A percentile compares a stretch with the other conserved stretches of the same genome.
These are phyloP conservation scores for Nesometra sesokonis DNA, from an alignment of 35 echinoderm and acorn worm genomes.

Conservation along the genomic window DNA sequence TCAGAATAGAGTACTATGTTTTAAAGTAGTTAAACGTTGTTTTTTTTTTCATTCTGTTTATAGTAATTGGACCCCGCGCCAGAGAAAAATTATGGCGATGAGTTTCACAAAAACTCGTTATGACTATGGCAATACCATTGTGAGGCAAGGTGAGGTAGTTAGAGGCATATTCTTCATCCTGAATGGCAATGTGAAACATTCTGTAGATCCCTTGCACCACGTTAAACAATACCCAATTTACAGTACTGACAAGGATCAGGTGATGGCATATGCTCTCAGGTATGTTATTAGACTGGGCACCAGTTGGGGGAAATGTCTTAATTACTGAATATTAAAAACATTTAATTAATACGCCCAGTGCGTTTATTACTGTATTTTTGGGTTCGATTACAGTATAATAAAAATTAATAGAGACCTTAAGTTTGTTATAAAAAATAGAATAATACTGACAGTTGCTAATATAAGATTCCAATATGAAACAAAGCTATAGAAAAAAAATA, in stretches of 20 bases:
- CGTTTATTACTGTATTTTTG: no score
- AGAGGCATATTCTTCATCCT: slow-evolving; percentile 63
- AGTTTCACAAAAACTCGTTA: slow-evolving; percentile 56
- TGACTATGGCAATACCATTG: slow-evolving; percentile 69
- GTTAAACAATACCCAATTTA: slow-evolving; percentile 64
- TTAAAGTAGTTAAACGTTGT: neutral
- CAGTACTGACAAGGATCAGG: slow-evolving; percentile 35
- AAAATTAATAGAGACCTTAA: no score
- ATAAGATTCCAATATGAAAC: no score
- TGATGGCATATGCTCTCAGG: neutral
- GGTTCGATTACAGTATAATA: no score
- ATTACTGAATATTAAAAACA: no score
- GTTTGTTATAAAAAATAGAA: no score
- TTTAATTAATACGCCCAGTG: no score
- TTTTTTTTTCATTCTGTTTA: neutral
- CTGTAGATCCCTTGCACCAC: slow-evolving; percentile 69
- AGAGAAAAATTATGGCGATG: slow-evolving; percentile 86
- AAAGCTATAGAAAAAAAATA: no score
- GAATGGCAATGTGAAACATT: slow-evolving; percentile 63
- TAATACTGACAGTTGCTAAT: no score
- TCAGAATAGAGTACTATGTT: no score
- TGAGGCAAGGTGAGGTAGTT: slow-evolving; percentile 50
- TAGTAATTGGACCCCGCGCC: slow-evolving; percentile 70
- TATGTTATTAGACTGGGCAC: neutral
- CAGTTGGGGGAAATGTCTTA: no score